phyloP scores from a whole-genome alignment of 1,140 invertebrate species.

The Scaptomyza hsui region DNA sequence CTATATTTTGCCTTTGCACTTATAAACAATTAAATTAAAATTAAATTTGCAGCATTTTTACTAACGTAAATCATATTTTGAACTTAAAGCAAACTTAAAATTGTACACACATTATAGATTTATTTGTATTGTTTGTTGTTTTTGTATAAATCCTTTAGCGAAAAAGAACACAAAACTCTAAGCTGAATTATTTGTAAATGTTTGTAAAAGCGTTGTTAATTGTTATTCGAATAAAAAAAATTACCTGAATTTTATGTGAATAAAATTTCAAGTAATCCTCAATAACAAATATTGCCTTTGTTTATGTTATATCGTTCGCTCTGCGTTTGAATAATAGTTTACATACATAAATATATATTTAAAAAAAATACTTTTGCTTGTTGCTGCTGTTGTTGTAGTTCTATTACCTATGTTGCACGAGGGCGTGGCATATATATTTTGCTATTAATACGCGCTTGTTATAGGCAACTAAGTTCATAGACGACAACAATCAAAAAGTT shows the following conservation, averaged over 20 bases:
- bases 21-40: constrained; percentile 68
- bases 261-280: constrained; percentile 52
- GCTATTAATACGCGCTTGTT: constrained; percentile 44
- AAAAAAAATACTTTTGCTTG: constrained; percentile 36
- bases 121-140: constrained; percentile 29
- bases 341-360: constrained; percentile 24
- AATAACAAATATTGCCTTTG: constrained; percentile 40
- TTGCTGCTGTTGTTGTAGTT: constrained; percentile 34
- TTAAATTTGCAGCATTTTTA: constrained; percentile 75
- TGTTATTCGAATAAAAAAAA: constrained; percentile 39
- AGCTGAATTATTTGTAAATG: constrained; percentile 34
- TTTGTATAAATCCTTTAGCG: constrained; percentile 69
- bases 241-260: constrained; percentile 54
- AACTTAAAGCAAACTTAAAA: constrained; percentile 79
- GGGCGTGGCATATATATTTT: constrained; percentile 21
- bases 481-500: constrained; percentile 43
- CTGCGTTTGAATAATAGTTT: constrained; percentile 47
- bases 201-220: constrained; percentile 46
- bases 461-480: constrained; percentile 53
- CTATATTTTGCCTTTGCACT: constrained; percentile 65
- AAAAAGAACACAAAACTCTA: constrained; percentile 75
- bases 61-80: constrained; percentile 75
- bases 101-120: constrained; percentile 64
- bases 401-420: constrained; percentile 35
- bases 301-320: constrained; percentile 38